Evolutionary conservation across 2,888 invertebrate genomes (phyloP).

Genomic region (Ectobius pallidus): DNA sequence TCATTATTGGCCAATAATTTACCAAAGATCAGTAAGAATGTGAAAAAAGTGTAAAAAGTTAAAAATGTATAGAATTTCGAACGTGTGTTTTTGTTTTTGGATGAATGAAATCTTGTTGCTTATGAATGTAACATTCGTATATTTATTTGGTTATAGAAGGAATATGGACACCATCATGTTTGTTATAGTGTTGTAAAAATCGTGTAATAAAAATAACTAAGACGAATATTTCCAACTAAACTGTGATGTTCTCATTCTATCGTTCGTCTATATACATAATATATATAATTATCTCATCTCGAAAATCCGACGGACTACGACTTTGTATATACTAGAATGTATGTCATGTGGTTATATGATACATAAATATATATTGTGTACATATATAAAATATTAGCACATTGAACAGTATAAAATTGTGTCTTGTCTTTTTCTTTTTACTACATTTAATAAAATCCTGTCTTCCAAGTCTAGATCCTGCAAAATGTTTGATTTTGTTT

Average conservation of each 20-base stretch:
- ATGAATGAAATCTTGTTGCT: slow-evolving; percentile 3
- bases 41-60: not conserved
- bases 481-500: too few species aligned
- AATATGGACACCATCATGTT: not conserved
- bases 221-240: slow-evolving; percentile 36
- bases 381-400: slow-evolving; percentile 39
- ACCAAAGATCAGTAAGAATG: slow-evolving; percentile 39
- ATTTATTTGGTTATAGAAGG: slow-evolving; percentile 1
- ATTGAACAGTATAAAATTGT: slow-evolving; percentile 26
- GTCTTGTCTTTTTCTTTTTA: too few species aligned
- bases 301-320: slow-evolving; percentile 10
- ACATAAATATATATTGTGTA: slow-evolving; percentile 44
- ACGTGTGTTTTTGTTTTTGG: too few species aligned
- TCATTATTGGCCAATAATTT: slow-evolving; percentile 32
- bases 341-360: slow-evolving; percentile 42
- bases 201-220: slow-evolving; percentile 17
- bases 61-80: not conserved
- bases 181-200: slow-evolving; percentile 19
- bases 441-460: too few species aligned
- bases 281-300: not conserved
- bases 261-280: slow-evolving; percentile 4
- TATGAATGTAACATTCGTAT: slow-evolving; percentile 1
- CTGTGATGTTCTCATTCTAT: slow-evolving; percentile 43
- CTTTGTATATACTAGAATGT: slow-evolving; percentile 39
- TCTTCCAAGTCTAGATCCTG: too few species aligned